Evolutionary conservation across 2,888 invertebrate species (phyloP).

Genomic region (Augochlorella aurata): DNA sequence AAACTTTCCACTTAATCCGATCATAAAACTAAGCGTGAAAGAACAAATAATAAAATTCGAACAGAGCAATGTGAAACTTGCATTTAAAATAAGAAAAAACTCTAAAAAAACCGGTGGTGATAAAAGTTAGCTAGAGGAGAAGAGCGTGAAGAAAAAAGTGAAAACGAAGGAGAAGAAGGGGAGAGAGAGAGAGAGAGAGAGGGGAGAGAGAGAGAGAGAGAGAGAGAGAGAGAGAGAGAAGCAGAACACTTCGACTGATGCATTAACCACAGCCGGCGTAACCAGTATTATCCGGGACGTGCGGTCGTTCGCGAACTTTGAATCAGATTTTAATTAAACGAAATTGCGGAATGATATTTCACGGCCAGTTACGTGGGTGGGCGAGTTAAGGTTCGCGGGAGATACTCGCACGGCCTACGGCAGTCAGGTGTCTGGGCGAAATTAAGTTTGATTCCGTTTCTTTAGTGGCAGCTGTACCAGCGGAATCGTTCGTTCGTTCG

Average conservation of each 20-base stretch:
- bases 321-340: conserved; percentile 82
- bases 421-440: conserved; percentile 63
- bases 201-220: conserved; percentile 26
- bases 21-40: background rate
- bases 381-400: conserved; percentile 28
- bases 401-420: conserved; percentile 52
- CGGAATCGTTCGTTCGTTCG: conserved; percentile 25
- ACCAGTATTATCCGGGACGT: conserved; percentile 64
- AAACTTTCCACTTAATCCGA: background rate
- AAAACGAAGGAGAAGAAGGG: background rate
- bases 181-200: conserved; percentile 1
- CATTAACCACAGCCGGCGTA: conserved; percentile 80
- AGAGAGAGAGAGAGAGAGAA: conserved; percentile 32
- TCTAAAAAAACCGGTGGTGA: background rate
- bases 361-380: conserved; percentile 66
- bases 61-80: background rate
- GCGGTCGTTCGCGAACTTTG: conserved; percentile 72
- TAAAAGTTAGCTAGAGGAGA: background rate
- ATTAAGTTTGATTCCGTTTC: conserved; percentile 67
- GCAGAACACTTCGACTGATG: conserved; percentile 77
- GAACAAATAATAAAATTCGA: background rate
- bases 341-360: conserved; percentile 80
- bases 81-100: background rate
- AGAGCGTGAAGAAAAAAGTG: background rate
- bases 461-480: conserved; percentile 60